Base-by-base conservation (phyloP, 2,888 invertebrate genomes). In the Cheilosia scutellata region DNA sequence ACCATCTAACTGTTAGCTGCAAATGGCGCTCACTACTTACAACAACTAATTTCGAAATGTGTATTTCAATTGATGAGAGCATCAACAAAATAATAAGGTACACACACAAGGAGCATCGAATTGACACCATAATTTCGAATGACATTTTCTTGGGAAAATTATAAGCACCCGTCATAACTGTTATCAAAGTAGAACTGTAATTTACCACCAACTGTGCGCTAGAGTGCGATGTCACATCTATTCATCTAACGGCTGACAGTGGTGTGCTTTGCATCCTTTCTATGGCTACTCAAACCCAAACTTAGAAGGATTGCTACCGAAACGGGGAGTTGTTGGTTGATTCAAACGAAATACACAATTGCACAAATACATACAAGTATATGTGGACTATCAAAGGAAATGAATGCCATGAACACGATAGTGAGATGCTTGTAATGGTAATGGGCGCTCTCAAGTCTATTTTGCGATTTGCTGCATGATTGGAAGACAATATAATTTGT, bases 181-280 rank as follows among this genome's bases (percentile, higher is more conserved):
- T 70, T 79, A 79, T 83, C 80, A 80, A 80, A 84, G 70, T 58
- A 70, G 27, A 37, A 70, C 80, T 84, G 80, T 84, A 84, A 84
- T 84, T 84, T 84, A 80, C 84, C 84, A 70, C 84, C 84, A 84
- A 80, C 70, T 25, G 84, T 74, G 84, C 63, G 57, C 13, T 62
- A 44, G 51, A 55, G 58, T 37, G 20, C 68, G 40, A 63, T 80
- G 70, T 80, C 55, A 84, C 75, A 80, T 75, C 63, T 44, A 75
- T 83, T 63, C 63, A 70, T 63, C 13, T n/a, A 44, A 31, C n/a
- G 42, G 11, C 29, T 40, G 47, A 27, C 27, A 40, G 47, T 65
- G 49, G 37, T 11, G 31, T 62, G 9, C 47, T 31, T 37, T 72
- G 83, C 68, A 79, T 78, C 27, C 20, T 51, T 51, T 51, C 49